phyloP scores from a whole-genome alignment of 1,140 invertebrate genomes.

The Plutomurus gul region DNA sequence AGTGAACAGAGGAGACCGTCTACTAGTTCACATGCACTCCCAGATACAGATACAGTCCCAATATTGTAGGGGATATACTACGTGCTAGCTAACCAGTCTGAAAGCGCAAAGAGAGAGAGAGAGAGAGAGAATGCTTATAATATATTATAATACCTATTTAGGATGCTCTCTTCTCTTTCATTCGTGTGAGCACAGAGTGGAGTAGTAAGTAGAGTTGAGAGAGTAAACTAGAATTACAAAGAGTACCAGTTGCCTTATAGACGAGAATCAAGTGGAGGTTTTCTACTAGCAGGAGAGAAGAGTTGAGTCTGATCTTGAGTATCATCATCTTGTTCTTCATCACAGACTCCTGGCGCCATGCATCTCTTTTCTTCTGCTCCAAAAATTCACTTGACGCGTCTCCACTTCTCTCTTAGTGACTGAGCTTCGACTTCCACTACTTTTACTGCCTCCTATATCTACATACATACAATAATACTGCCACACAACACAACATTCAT shows the following conservation, averaged over 20 bases:
- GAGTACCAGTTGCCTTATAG: not conserved
- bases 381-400: conserved; percentile 34
- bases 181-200: too few species aligned
- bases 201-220: not conserved
- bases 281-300: not conserved
- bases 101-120: not conserved
- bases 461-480: too few species aligned
- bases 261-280: not conserved
- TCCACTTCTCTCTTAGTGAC: not conserved
- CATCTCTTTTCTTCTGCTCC: conserved; percentile 36
- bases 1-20: too few species aligned
- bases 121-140: not conserved
- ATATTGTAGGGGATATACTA: too few species aligned
- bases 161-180: not conserved
- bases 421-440: conserved; percentile 7
- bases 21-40: too few species aligned
- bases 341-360: conserved; percentile 47
- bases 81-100: not conserved
- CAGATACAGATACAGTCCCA: too few species aligned
- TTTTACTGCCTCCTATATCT: too few species aligned
- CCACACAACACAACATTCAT: too few species aligned
- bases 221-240: not conserved
- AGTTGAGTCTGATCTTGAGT: conserved; percentile 40
- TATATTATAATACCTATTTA: conserved; percentile 15
- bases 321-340: conserved; percentile 49